Percentiles rank a stretch among this genome's conserved stretches.
Evolutionary conservation across 2,888 invertebrate genomes (phyloP).

Genomic region (Drosophila kanekoi): DNA sequence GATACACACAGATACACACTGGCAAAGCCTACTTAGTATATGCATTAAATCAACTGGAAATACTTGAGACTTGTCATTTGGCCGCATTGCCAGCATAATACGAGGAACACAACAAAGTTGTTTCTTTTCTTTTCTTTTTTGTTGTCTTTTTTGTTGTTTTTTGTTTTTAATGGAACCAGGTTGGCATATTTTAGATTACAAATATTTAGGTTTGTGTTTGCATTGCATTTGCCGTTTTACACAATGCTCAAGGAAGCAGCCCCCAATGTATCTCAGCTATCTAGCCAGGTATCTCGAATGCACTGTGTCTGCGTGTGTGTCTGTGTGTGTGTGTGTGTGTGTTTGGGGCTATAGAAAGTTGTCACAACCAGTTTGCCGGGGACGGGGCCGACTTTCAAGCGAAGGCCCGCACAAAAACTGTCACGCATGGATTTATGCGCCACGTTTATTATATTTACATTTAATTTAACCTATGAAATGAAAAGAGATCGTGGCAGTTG

Average conservation of each 20-base stretch:
- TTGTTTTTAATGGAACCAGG: slow-evolving; percentile 69
- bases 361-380: slow-evolving; percentile 74
- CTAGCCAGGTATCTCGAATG: slow-evolving; percentile 41
- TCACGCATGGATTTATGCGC: slow-evolving; percentile 77
- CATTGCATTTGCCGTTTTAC: slow-evolving; percentile 50
- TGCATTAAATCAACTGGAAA: slow-evolving; percentile 71
- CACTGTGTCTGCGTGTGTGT: not conserved
- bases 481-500: slow-evolving; percentile 53
- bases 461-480: slow-evolving; percentile 70
- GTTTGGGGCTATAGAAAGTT: slow-evolving; percentile 69
- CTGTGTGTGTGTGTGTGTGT: slow-evolving; percentile 19
- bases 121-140: no score
- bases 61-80: slow-evolving; percentile 57
- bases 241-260: slow-evolving; percentile 77
- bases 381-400: slow-evolving; percentile 58
- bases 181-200: slow-evolving; percentile 65
- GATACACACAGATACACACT: slow-evolving; percentile 6
- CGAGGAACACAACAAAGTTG: slow-evolving; percentile 2
- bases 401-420: slow-evolving; percentile 64
- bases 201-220: slow-evolving; percentile 75
- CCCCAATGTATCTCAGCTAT: slow-evolving; percentile 55
- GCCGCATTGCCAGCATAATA: slow-evolving; percentile 43
- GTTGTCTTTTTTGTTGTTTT: no score
- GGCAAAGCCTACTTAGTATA: slow-evolving; percentile 34
- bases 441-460: slow-evolving; percentile 80